Evolutionary conservation across 1,140 invertebrate species (phyloP).

Genomic region (Drosophila burlai): DNA sequence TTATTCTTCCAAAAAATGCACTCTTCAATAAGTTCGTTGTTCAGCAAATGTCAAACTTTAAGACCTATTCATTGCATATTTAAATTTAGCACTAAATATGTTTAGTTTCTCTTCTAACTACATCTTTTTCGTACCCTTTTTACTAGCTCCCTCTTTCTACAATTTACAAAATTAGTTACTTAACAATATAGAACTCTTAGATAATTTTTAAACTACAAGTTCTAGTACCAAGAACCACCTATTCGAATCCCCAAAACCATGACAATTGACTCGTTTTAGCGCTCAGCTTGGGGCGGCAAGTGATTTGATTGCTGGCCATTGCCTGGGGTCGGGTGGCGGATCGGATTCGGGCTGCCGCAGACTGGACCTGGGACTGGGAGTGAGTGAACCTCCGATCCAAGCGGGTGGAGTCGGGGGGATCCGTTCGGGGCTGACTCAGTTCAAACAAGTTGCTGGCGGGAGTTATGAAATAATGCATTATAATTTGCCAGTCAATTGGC

Average conservation of each 20-base stretch:
- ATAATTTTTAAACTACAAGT: accelerated
- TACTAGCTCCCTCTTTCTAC: no score
- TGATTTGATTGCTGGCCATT: constrained; percentile 72
- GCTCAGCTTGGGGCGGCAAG: constrained; percentile 71
- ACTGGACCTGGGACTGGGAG: constrained; percentile 19
- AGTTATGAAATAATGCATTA: constrained; percentile 84
- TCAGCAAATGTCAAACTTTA: no score
- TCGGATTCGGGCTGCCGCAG: constrained; percentile 17
- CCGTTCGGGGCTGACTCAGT: constrained; percentile 60
- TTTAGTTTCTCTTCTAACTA: neutral
- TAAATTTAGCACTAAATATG: neutral
- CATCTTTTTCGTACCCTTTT: neutral
- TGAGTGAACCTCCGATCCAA: neutral
- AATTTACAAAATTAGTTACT: neutral
- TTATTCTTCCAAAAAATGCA: no score
- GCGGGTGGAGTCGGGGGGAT: neutral
- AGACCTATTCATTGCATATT: no score
- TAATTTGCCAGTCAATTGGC: constrained; percentile 78
- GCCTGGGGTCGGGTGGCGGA: constrained; percentile 46
- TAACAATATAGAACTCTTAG: accelerated
- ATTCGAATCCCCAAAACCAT: constrained; percentile 9
- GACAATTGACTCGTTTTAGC: constrained; percentile 37
- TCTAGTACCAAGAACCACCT: constrained; percentile 2
- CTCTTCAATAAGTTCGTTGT: no score
- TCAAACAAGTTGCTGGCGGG: constrained; percentile 81